A percentile compares a stretch with the other conserved stretches of the same genome.
These are phyloP conservation scores for Cosmia trapezina DNA, from an alignment of 2,888 invertebrate species.

Conservation along the genomic window DNA sequence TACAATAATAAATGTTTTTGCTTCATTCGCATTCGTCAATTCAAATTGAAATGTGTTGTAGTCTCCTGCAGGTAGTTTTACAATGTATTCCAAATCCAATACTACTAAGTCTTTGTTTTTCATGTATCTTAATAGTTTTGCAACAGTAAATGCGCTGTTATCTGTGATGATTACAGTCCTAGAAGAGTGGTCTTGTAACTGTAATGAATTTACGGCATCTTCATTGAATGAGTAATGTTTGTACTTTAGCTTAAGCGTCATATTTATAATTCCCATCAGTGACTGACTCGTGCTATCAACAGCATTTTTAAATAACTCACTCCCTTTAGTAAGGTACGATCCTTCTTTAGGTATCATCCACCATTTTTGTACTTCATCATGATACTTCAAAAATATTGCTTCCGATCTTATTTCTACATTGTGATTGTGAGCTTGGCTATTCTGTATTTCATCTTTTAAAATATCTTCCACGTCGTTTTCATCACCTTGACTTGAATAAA, in stretches of 20 bases:
- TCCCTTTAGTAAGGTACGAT: constrained; percentile 5
- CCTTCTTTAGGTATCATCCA: constrained; percentile 21
- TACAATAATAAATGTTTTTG: constrained; percentile 1
- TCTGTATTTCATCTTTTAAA: constrained; percentile 1
- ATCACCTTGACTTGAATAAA: constrained; percentile 7
- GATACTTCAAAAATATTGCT: constrained; percentile 18
- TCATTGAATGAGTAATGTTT: constrained; percentile 22
- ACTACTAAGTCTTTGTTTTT: background rate
- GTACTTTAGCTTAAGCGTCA: constrained; percentile 18
- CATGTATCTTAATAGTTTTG: background rate
- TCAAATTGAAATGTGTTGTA: background rate
- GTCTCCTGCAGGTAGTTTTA: constrained; percentile 5
- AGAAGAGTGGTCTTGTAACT: background rate
- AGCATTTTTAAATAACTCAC: constrained; percentile 1
- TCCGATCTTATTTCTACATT: background rate
- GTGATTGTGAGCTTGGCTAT: background rate
- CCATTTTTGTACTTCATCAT: constrained; percentile 23
- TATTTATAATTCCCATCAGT: constrained; percentile 1
- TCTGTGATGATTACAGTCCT: constrained; percentile 7
- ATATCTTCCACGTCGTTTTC: background rate
- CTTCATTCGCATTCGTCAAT: background rate
- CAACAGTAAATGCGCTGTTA: constrained; percentile 5
- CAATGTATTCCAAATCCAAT: constrained; percentile 19
- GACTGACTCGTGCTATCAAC: background rate
- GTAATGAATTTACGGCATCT: background rate